Evolutionary conservation across 1,140 invertebrate genomes (phyloP), one percentile per base, ranked within the genome.

Genomic region (Dufourea novaeangliae): DNA sequence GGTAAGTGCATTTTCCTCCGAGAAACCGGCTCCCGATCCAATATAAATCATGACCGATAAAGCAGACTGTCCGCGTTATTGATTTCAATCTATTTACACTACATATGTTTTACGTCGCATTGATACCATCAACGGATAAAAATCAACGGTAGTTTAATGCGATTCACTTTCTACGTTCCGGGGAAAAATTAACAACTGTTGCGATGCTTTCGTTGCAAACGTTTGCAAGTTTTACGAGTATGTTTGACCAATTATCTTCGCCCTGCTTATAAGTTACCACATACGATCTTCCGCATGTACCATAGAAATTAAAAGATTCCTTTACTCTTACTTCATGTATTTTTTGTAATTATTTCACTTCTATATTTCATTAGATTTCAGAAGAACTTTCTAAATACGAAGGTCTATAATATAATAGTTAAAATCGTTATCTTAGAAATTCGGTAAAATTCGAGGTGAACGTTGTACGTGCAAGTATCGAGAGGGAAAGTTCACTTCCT

Each of bases 1-100:
- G 84, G 71, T 80, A 78, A 83, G 61, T 54, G 57, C 52, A 67
- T 80, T 82, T 85, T 79, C 78, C 52, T 75, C 67, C 44, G 44
- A 69, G 80, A 82, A 74, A 82, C 75, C 64, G 64, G 73, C 79
- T 75, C 39, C 29, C 0, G 64, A 59, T 46, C 39, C 1, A 1
- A 39, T 17, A 59, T 69, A 37, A 76, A 59, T 59, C 71, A 67
- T 41, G 14, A 56, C 50, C 25, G 62, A 66, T 74, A 67, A 66
- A 67, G n/a, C 37, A 67, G 34, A 20, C 25, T 74, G n/a, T 37
- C 14, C 57, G 0, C 1, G 57, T 72, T 63, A 29, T 29, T 39
- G 25, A 64, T 64, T 64, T 17, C 17, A 62, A 50, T 46, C 12
- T 32, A 14, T 25, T 29, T 70, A 17, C n/a, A n/a, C n/a, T n/a